phyloP scores from a whole-genome alignment of 2,113 vertebrate species.

The Globicephala melas region DNA sequence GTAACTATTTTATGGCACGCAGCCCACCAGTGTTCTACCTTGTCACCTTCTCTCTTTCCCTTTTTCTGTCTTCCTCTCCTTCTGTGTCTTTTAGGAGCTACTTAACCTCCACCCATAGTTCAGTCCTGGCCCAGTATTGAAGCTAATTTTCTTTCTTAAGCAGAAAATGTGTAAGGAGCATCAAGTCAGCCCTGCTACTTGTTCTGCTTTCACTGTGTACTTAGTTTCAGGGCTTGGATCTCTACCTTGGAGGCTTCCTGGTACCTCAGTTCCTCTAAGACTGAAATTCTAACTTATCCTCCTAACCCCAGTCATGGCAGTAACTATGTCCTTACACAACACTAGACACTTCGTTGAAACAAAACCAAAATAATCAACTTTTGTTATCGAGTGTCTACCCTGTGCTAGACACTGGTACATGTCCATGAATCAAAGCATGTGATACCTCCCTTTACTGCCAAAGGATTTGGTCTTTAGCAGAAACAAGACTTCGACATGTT shows the following conservation, averaged over 20 bases:
- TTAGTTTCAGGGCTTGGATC: background rate
- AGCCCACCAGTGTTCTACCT: background rate
- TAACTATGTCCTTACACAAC: background rate
- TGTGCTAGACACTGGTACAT: background rate
- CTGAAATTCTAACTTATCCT: background rate
- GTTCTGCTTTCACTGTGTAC: background rate
- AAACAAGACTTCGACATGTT: background rate
- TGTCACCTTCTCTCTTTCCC: background rate
- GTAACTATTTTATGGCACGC: background rate
- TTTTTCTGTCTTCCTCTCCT: background rate
- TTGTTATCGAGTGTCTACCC: background rate
- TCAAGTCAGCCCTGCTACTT: background rate
- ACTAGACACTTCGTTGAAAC: background rate
- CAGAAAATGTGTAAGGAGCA: background rate
- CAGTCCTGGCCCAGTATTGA: background rate
- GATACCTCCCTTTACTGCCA: background rate
- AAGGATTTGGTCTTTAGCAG: background rate
- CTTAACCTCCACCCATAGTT: background rate
- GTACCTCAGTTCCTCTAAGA: background rate
- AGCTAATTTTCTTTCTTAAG: background rate
- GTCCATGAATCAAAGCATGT: background rate
- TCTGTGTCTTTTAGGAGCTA: background rate
- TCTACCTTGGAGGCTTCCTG: background rate
- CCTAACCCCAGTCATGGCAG: background rate
- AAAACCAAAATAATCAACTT: background rate